A percentile compares a stretch with the other conserved stretches of the same genome.
phyloP scores from a whole-genome alignment of 2,797 vertebrate genomes.

The Chaetodon trifasciatus region DNA sequence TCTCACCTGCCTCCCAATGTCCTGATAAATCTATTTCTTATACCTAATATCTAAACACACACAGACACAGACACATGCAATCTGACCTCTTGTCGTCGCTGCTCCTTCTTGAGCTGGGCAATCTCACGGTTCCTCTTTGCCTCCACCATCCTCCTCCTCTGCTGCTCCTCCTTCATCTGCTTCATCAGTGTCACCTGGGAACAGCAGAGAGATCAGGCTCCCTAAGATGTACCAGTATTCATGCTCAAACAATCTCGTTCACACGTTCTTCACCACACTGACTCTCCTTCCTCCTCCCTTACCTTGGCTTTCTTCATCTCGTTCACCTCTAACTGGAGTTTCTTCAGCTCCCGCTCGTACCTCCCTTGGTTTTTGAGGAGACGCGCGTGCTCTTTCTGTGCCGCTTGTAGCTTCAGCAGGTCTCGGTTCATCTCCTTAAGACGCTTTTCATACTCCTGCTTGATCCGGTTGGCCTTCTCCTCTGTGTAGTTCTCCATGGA shows the following conservation, averaged over 20 bases:
- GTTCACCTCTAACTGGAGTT: slow-evolving; percentile 92
- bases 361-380: slow-evolving; percentile 96
- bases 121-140: slow-evolving; percentile 97
- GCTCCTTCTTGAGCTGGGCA: slow-evolving; percentile 97
- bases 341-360: slow-evolving; percentile 96
- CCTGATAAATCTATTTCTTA: slow-evolving; percentile 1
- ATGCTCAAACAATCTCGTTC: neutral
- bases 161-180: slow-evolving; percentile 99
- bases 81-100: slow-evolving; percentile 93
- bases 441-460: slow-evolving; percentile 95
- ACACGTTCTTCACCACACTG: too few relatives aligned
- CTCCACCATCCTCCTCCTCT: slow-evolving; percentile 92
- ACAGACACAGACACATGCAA: neutral
- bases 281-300: neutral
- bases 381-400: slow-evolving; percentile 95
- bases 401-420: slow-evolving; percentile 93
- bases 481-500: slow-evolving; percentile 99
- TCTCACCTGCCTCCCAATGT: neutral
- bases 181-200: slow-evolving; percentile 94
- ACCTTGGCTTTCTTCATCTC: slow-evolving; percentile 99
- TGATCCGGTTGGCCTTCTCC: slow-evolving; percentile 95
- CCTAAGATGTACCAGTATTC: neutral
- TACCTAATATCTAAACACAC: neutral
- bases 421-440: slow-evolving; percentile 98
- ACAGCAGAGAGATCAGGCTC: slow-evolving; percentile 8